Percentiles rank a stretch among this genome's conserved stretches.
Evolutionary conservation across 1,140 invertebrate genomes (phyloP).

Genomic region (Armadillidium nasatum): DNA sequence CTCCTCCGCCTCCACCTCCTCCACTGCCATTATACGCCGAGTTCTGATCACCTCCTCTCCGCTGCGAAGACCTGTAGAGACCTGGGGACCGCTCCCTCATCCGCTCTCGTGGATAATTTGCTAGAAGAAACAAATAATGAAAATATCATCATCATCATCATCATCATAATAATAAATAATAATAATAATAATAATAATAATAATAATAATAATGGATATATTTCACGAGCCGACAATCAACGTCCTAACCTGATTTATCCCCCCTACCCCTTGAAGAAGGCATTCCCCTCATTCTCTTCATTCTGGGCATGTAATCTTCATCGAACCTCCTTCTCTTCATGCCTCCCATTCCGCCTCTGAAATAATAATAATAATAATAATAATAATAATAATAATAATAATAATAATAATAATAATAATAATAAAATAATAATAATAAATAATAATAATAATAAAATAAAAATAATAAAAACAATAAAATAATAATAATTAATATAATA

Average conservation of each 20-base stretch:
- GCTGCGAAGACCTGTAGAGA: neutral
- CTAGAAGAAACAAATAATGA: neutral
- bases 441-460: no score
- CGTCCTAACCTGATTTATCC: neutral
- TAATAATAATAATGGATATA: no score
- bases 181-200: no score
- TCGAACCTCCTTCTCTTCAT: neutral
- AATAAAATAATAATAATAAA: no score
- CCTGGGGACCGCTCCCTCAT: neutral
- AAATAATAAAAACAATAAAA: no score
- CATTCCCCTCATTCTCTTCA: slow-evolving; percentile 2
- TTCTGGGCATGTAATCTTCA: neutral
- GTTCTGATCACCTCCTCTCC: neutral
- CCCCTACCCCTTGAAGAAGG: neutral
- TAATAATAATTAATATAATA: no score
- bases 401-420: no score
- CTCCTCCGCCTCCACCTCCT: neutral
- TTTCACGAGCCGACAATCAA: no score
- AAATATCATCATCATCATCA: neutral
- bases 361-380: neutral
- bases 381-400: no score
- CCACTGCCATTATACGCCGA: neutral
- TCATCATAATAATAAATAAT: no score
- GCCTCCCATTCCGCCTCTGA: neutral
- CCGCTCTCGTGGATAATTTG: neutral